Evolutionary conservation across 2,797 vertebrate species (phyloP), one percentile per base, ranked within the genome.

Genomic region (Mus caroli): DNA sequence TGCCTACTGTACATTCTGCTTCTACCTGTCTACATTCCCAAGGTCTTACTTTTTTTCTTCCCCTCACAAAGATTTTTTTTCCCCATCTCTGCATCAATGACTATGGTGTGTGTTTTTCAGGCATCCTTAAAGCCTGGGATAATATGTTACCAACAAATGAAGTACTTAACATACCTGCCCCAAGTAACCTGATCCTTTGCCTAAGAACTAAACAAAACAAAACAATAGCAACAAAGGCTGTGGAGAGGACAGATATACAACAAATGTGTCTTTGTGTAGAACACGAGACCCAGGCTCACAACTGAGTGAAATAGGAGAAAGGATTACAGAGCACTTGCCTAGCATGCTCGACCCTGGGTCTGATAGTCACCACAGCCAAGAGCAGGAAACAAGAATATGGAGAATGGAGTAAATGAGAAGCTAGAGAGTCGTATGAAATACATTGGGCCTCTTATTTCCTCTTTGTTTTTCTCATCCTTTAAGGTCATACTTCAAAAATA

Each of bases 331-430:
- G 50, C 50, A 71, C 67, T 54, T 54, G 46, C 67, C 64, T 54
- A 54, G 34, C n/a, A 54, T 54, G 34, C 50, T 54, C 4, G 6
- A 87, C 50, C 24, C 26, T 5, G 24, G 14, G 46, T 54, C 43
- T 87, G 46, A 54, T 54, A 37, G 14, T 37, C 67, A 31, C 26
- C 50, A 43, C n/a, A 88, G 86, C 86, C 75, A 40, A 56, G 22
- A 13, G 37, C 24, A 84, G 37, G 34, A 85, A 75, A 40, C 54
- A 56, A 52, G 80, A 71, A 92, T 79, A 76, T 14, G 34, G 62
- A 95, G n/a, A 89, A 87, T 89, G 43, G 79, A 73, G 15, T 58
- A 85, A 69, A 87, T 79, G 50, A 95, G 92, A 92, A 93, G 28
- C 40, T n/a, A 67, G 14, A 91, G 92, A 89, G 6, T n/a, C 91